Base-by-base conservation (phyloP, 2,113 vertebrate genomes). In the Puffinus mauretanicus region DNA sequence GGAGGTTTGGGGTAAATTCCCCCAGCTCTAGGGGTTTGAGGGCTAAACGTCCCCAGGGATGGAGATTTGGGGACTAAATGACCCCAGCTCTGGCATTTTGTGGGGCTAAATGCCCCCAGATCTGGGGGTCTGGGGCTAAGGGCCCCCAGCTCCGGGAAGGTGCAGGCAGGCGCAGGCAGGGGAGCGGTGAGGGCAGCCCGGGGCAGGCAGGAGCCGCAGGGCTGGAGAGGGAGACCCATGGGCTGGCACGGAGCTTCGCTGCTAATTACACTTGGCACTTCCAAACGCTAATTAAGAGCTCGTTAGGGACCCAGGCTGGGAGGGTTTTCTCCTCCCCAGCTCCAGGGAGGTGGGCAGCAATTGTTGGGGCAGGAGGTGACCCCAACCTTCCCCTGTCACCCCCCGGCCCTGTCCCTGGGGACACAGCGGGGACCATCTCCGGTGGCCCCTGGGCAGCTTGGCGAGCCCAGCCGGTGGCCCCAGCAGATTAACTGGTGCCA, bases 401-500 rank as follows among this genome's bases (percentile, higher is more conserved):
- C 20, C 60, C 46, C 70, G 77, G 29, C 36, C 52, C 57, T 30
- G 42, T 80, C 52, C 73, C 49, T 16, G 11, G 40, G 54, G 65
- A 22, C 26, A 4, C 32, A 7, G 30, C 4, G 47, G 42, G 19
- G 76, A 21, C 26, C 18, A 29, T 30, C 71, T 34, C 76, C 2
- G 5, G 71, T 60, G 77, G 77, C 47, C 57, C 7, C 30, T 3
- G 10, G 34, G 51, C 49, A 70, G 15, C 3, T 9, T 25, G 30
- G 62, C 1, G 11, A 27, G 92, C 71, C 34, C 92, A 57, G 92
- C 51, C 4, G 20, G 24, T 20, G 81, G 58, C 64, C 92, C 34
- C 93, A 73, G 78, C 73, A 90, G 94, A 93, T 93, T 90, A 94
- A 96, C 88, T 40, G 96, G 90, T 88, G 66, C 95, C 93, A 64